Evolutionary conservation across 1,140 invertebrate genomes (phyloP), one percentile per base, ranked within the genome.

Genomic region (Mycetomoellerius zeteki): DNA sequence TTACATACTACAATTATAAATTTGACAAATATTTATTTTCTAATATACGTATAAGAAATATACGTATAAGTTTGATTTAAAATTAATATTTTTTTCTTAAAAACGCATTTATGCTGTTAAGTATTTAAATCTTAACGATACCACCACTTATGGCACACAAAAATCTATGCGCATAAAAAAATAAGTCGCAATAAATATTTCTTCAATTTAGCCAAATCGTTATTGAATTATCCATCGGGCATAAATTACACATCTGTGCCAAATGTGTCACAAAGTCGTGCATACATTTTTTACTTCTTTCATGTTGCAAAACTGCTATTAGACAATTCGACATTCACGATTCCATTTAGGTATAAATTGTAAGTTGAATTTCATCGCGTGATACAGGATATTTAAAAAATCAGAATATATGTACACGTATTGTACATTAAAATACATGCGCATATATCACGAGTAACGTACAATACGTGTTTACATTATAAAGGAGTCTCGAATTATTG

Each of bases 101-200:
- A 43, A 67, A 52, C 2, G 1, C 47, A 47, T 52, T 52, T 6
- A 30, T 72, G 14, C 14, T 71, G 3, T 52, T 72, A 27, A 72
- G 19, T 72, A 72, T 54, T 72, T 4, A 72, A 33, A 14, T 52
- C 3, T 27, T 52, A 71, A 27, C 1, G 21, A 27, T 21, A 73
- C 10, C 8, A 33, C 5, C 8, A 33, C 5, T 56, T 0, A 3
- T 72, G 8, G 7, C 24, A 27, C 8, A 54, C 30, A 16, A 72
- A 72, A 52, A 72, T 72, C 1, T 54, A n/a, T 72, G 12, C 0
- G 2, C 33, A 43, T 27, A 5, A 54, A 54, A 52, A 37, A 5
- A 19, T 4, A 60, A 6, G 5, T n/a, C n/a, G 27, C 27, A 16
- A 76, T 76, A 76, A 43, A 76, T 58, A 76, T 76, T 76, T 43